Conservation (phyloP, 2,888 invertebrate genomes). For the Dioctria rufipes region DNA sequence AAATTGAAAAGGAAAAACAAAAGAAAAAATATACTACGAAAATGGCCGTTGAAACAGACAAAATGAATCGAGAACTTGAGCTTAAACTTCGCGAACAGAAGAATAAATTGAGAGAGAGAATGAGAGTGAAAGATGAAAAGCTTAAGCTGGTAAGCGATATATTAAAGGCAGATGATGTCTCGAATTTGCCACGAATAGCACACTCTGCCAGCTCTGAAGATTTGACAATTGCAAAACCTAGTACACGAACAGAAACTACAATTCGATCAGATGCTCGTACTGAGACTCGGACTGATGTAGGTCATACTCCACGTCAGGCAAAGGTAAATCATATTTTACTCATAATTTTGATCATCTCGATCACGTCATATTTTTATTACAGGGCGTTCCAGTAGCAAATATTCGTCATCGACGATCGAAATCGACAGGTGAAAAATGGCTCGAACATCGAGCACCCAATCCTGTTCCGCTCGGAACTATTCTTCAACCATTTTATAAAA, state of each 20-base stretch:
- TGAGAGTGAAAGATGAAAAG: constrained; percentile 77
- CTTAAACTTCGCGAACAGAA: constrained; percentile 75
- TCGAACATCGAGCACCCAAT: constrained; percentile 89
- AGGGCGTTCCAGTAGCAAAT: constrained; percentile 81
- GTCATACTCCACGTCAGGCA: constrained; percentile 56
- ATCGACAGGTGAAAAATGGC: constrained; percentile 85
- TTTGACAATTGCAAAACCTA: constrained; percentile 52
- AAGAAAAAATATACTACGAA: constrained; percentile 77
- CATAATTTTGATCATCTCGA: constrained; percentile 58
- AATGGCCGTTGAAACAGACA: constrained; percentile 83
- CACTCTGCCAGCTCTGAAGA: constrained; percentile 68
- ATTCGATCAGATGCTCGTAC: not conserved
- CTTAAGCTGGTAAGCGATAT: constrained; percentile 76
- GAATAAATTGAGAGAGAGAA: constrained; percentile 73
- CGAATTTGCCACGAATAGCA: constrained; percentile 62
- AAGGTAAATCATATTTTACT: constrained; percentile 53
- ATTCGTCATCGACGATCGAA: constrained; percentile 84
- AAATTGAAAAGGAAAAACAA: constrained; percentile 78
- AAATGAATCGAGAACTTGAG: constrained; percentile 80
- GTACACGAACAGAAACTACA: constrained; percentile 50
- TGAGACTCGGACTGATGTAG: not conserved
- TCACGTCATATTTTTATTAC: constrained; percentile 60
- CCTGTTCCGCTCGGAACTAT: constrained; percentile 90
- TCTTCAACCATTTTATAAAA: constrained; percentile 86
- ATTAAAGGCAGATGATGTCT: constrained; percentile 72